Base-by-base conservation (phyloP, 1,140 invertebrate species). In the Ceratoteleas bidentatus region DNA sequence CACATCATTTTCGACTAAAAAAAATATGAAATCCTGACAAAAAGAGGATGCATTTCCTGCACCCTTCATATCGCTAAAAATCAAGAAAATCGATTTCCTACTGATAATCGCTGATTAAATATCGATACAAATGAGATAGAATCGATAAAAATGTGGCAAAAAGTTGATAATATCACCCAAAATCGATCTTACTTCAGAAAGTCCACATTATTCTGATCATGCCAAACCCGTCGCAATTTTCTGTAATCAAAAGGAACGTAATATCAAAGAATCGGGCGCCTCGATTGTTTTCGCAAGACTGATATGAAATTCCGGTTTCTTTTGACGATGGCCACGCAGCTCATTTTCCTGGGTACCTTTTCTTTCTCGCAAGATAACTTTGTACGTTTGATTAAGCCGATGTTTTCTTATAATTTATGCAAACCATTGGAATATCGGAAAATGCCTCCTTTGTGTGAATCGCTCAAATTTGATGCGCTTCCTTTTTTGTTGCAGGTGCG, bases 401-500 rank as follows among this genome's bases (percentile, higher is more conserved):
- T 56, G 45, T 78, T 72, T 58, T 76, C 56, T 73, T 73, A 56
- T 73, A 53, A 66, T 72, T 52, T 61, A 79, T 78, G 65, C 65
- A 58, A 70, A 70, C 43, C 40, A 61, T 68, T 61, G 54, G n/a
- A 68, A 36, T 65, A 70, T 70, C 38, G 58, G 47, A 50, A 62
- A 57, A 65, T 54, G 16, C 14, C 53, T 49, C 52, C 66, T 77
- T 69, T 69, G 65, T 56, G 36, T 50, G 58, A 65, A 62, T 57
- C 50, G 45, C 10, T 66, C 13, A 62, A 73, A 61, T 61, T 68
- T 49, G 3, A 52, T 73, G n/a, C 69, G 62, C 43, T 66, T 72
- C 58, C 43, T n/a, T n/a, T 76, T 85, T 69, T 85, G 81, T 90
- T 91, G 78, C 83, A 93, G 94, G 97, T 86, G 98, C 98, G 86